Evolutionary conservation across 1,140 invertebrate species (phyloP), one percentile per base, ranked within the genome.

Genomic region (Theocolax elegans): DNA sequence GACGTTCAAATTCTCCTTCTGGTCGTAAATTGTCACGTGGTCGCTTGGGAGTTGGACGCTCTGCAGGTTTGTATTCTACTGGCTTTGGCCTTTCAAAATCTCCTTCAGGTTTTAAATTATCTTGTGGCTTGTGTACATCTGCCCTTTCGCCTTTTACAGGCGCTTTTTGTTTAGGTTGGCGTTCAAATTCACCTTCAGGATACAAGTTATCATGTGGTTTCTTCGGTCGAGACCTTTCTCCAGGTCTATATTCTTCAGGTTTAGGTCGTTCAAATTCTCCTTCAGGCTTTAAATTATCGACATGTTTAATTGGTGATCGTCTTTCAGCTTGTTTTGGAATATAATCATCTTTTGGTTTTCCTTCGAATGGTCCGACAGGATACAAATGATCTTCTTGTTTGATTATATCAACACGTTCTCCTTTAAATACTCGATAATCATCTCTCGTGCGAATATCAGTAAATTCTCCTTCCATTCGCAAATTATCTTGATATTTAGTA

Each of bases 131-230:
- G 27, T 80, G 83, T 0, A 82, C 76, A 54, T 87, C 83, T 15
- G 81, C 75, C 65, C 81, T 86, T 71, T 87, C 86, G 21, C 56
- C 67, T 1, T 87, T 84, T 68, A 87, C 86, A 40, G 87, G 86
- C 8, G 67, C 72, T 54, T 83, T 79, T 68, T 88, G 83, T 19
- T 86, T 80, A 72, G 82, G 65, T 51, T 79, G 71, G 1, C 75
- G 76, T 63, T 81, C 66, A 29, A 85, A 81, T 59, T 82, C 88
- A 10, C 93, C 91, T 80, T 91, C 90, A 68, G 88, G 86, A 42
- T 86, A 88, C 38, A 92, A 81, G 76, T 92, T 92, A 70, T 92
- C 90, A 71, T 87, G 87, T 9, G 86, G 87, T 72, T 87, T 89
- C 46, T 89, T 85, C 53, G 90, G 88, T 60, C 90, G 89, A n/a